Percentiles rank a stretch among this genome's conserved stretches.
phyloP scores from a whole-genome alignment of 1,140 invertebrate genomes.

The Penaeus chinensis region DNA sequence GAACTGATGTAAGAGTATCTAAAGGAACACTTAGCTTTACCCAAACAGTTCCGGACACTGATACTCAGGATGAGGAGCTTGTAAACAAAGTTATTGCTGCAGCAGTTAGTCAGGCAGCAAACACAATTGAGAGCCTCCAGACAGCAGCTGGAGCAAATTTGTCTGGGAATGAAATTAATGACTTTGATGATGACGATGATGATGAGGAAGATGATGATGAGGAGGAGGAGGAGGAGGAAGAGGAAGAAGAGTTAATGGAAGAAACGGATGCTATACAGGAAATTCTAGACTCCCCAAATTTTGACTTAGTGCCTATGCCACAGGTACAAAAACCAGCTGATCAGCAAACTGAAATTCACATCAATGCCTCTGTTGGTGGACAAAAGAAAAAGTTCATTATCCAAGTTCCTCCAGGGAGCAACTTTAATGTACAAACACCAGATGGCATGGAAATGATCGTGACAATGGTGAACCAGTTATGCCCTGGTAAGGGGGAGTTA shows the following conservation, averaged over 20 bases:
- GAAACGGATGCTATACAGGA: constrained; percentile 48
- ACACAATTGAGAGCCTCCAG: constrained; percentile 56
- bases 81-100: constrained; percentile 57
- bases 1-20: constrained; percentile 32
- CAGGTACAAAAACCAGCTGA: constrained; percentile 28
- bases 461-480: constrained; percentile 58
- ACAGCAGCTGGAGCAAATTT: constrained; percentile 43
- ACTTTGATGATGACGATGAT: constrained; percentile 25
- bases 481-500: constrained; percentile 60
- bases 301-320: constrained; percentile 42
- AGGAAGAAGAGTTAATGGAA: constrained; percentile 47
- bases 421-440: constrained; percentile 57
- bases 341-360: constrained; percentile 58
- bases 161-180: constrained; percentile 44
- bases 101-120: constrained; percentile 58
- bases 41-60: constrained; percentile 52
- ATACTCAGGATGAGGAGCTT: constrained; percentile 55
- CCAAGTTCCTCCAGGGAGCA: constrained; percentile 56
- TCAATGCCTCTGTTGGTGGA: constrained; percentile 58
- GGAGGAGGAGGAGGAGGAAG: constrained; percentile 34
- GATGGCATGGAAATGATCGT: constrained; percentile 62
- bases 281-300: constrained; percentile 9
- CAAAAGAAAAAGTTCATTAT: constrained; percentile 59
- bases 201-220: constrained; percentile 11
- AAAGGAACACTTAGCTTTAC: constrained; percentile 48